These are phyloP conservation scores for Gymnocypris eckloni DNA, from an alignment of 2,797 vertebrate genomes.

Conservation along the genomic window DNA sequence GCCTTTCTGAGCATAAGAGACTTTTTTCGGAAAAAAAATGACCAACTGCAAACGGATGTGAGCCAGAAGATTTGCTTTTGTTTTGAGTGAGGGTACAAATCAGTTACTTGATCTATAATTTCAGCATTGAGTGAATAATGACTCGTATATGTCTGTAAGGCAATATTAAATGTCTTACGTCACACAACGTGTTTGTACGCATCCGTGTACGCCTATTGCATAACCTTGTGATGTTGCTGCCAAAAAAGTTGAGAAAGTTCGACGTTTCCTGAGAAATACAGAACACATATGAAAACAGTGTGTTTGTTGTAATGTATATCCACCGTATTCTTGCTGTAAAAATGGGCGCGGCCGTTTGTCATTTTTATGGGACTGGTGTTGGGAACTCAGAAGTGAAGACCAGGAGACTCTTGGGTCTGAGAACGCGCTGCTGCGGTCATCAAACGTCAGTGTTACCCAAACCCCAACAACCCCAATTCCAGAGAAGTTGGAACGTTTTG, in stretches of 20 bases:
- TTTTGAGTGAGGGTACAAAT: not conserved
- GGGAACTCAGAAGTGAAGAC: no score
- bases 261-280: not conserved
- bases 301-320: not conserved
- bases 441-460: no score
- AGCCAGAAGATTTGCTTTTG: not conserved
- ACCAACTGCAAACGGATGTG: not conserved
- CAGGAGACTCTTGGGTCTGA: no score
- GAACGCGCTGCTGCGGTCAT: no score
- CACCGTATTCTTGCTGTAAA: no score
- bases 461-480: no score
- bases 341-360: no score
- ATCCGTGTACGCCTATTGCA: not conserved
- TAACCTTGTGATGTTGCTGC: slow-evolving; percentile 40
- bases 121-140: slow-evolving; percentile 4
- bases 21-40: not conserved
- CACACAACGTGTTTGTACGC: not conserved
- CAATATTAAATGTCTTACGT: not conserved
- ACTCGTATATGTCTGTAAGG: slow-evolving; percentile 9
- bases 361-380: no score
- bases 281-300: not conserved
- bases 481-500: no score
- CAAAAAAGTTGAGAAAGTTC: slow-evolving; percentile 23
- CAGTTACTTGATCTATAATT: not conserved
- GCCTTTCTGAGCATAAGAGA: not conserved